Evolutionary conservation across 2,888 invertebrate species (phyloP).

Genomic region (Himalopsyche japonica): DNA sequence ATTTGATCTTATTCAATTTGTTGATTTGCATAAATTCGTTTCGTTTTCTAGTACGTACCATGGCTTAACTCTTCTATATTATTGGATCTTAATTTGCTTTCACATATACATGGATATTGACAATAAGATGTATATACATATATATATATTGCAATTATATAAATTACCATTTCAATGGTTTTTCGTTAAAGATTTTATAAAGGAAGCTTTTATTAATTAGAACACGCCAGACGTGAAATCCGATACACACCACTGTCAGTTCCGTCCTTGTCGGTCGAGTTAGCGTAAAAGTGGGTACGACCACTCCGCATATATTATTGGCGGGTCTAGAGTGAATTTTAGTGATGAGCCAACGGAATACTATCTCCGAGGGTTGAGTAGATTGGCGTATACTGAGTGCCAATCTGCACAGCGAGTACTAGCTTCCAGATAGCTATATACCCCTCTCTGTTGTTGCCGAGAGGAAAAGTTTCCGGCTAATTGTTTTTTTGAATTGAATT

Average conservation of each 20-base stretch:
- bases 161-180: no score
- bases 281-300: constrained; percentile 30
- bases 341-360: constrained; percentile 35
- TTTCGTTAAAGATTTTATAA: no score
- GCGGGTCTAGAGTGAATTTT: constrained; percentile 34
- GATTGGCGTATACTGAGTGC: constrained; percentile 15
- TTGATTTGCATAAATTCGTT: no score
- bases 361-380: constrained; percentile 1
- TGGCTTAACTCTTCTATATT: no score
- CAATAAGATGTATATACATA: no score
- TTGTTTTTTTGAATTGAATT: neutral
- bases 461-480: neutral
- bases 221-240: neutral
- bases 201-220: no score
- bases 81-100: no score
- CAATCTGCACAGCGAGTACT: constrained; percentile 20
- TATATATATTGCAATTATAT: no score
- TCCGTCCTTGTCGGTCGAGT: constrained; percentile 11
- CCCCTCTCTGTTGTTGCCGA: neutral
- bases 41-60: no score
- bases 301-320: constrained; percentile 40
- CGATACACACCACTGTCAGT: neutral
- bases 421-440: neutral
- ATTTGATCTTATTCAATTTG: no score
- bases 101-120: no score